phyloP scores from a whole-genome alignment of 2,113 vertebrate species.

The Zosterops borbonicus region DNA sequence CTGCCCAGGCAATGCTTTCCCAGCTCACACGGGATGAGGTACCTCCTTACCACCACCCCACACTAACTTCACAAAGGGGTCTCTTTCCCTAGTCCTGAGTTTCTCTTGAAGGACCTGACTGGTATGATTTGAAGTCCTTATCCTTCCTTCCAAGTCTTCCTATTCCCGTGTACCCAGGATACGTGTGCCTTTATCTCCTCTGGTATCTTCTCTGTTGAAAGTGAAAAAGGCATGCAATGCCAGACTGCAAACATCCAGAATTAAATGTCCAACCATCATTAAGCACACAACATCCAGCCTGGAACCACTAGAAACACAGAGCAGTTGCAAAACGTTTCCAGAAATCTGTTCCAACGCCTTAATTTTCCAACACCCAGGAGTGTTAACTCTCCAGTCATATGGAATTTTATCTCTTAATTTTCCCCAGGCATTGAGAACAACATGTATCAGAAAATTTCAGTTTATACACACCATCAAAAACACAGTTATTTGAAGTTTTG shows the following conservation, averaged over 20 bases:
- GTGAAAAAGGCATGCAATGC: background rate
- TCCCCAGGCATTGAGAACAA: background rate
- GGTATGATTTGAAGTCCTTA: background rate
- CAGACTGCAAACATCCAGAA: background rate
- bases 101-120: background rate
- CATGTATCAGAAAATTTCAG: background rate
- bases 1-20: background rate
- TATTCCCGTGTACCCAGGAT: background rate
- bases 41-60: background rate
- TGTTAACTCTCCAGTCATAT: background rate
- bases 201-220: background rate
- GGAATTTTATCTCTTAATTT: background rate
- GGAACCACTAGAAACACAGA: background rate
- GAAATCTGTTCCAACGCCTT: background rate
- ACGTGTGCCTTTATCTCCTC: background rate
- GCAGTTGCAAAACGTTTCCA: background rate
- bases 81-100: background rate
- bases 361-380: background rate
- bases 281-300: background rate
- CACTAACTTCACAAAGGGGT: background rate
- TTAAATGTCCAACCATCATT: background rate
- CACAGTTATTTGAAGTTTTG: background rate
- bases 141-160: background rate
- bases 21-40: fast-evolving
- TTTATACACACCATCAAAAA: background rate